Evolutionary conservation across 1,140 invertebrate genomes (phyloP), one percentile per base, ranked within the genome.

Genomic region (Drosophila guanche): DNA sequence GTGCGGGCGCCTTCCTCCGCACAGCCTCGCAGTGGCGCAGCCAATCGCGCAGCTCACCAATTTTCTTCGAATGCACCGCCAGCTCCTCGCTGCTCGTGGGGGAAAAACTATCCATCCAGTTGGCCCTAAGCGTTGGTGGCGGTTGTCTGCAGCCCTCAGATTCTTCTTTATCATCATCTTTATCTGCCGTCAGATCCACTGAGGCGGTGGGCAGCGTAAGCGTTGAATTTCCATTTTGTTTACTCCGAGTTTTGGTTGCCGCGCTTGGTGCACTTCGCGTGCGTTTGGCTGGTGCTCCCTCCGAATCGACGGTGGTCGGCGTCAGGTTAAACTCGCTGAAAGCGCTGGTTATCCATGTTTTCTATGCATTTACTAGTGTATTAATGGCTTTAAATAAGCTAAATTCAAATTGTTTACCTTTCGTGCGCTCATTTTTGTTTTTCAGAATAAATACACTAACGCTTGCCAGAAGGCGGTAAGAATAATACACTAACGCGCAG

Each of bases 11-110:
- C 46, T 90, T 92, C 5, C 75, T 65, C 58, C 90, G 65, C 83
- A 84, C 51, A 27, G 80, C 78, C 76, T 92, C 68, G 59, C 73
- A 61, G 42, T 89, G 79, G 2, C 47, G 56, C 6, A 95, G 54
- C 94, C 94, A 94, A 45, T 92, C 89, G 56, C 93, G 92, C 12
- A 95, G 80, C 89, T 95, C 94, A 58, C 92, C 92, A 8, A 95
- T 70, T 91, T 95, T 95, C 89, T 94, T 95, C 41, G 90, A 88
- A 79, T 95, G 92, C 12, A 95, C 92, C 40, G 94, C 93, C 47
- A 95, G 86, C 41, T 95, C 94, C 5, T 92, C 90, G 12, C 92
- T 89, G 40, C 61, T 91, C 14, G 89, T 79, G 2, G 94, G 94
- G 22, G 91, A 91, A 85, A 94, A 93, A 61, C 89, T 91, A 52